Evolutionary conservation across 2,888 invertebrate genomes (phyloP), one percentile per base, ranked within the genome.

Genomic region (Caenorhabditis auriculariae): DNA sequence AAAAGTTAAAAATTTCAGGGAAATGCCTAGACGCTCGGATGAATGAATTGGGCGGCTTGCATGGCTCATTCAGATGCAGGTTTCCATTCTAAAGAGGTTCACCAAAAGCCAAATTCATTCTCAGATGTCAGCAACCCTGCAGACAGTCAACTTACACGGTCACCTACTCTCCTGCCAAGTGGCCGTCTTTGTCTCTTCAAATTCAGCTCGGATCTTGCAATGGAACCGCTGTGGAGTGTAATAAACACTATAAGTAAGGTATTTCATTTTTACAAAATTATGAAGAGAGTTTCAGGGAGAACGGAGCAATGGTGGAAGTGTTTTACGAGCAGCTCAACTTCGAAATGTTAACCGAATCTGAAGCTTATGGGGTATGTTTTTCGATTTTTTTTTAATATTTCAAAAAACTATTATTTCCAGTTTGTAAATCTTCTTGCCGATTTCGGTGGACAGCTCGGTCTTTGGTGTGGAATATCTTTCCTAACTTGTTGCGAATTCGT

Each of bases 261-360:
- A 29, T 23, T 26, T 19, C 35, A 6, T 12, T 21, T 24, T 19
- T 24, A 7, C 12, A 17, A 5, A 45, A 15, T 26, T 17, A 15
- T 46, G 12, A 35, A 24, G 29, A 21, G 15, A 26, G 26, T 51
- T 74, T 48, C 51, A 78, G 78, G 52, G 75, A 78, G 19, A 78
- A 80, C 45, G 80, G 75, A 0, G 80, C 79, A 3, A 78, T 80
- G 78, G 69, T 80, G n/a, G 80, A 80, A 72, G 80, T 79, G 1
- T 80, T 80, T 47, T 80, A 80, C 46, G 80, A 80, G 46, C 78
- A 78, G 39, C 66, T 80, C 27, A 80, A 80, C 49, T 80, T 75
- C 49, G 80, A 80, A 62, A 71, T 80, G 69, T 66, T 80, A 21
- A 76, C 70, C 1, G 80, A 80, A 47, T 77, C 77, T 0, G 77